phyloP scores from a whole-genome alignment of 2,113 vertebrate species.

The Cygnus buccinator region DNA sequence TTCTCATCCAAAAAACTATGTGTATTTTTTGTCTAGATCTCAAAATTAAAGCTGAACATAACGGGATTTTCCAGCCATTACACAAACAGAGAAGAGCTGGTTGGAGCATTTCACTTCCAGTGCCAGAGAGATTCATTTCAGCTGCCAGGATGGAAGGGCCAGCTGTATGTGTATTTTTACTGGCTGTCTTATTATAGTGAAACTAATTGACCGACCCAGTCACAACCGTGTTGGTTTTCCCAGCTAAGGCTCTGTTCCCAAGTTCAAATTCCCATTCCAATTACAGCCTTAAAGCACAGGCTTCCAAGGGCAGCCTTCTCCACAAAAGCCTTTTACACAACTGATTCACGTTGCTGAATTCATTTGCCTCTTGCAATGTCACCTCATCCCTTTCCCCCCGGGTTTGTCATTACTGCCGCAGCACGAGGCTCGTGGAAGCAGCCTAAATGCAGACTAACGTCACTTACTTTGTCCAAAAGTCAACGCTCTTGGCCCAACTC shows the following conservation, averaged over 20 bases:
- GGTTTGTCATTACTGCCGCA: neutral
- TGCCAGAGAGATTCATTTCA: accelerated
- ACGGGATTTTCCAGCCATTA: neutral
- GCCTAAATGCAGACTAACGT: neutral
- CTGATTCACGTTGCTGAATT: neutral
- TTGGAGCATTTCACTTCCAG: accelerated
- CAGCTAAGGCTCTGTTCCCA: neutral
- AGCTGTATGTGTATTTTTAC: neutral
- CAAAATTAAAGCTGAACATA: neutral
- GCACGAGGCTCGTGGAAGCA: neutral
- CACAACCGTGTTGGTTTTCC: neutral
- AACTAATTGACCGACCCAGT: neutral
- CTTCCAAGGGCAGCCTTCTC: neutral
- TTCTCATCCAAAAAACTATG: neutral
- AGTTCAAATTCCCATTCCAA: neutral
- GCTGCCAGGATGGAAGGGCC: neutral
- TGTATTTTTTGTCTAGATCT: neutral
- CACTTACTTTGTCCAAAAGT: neutral
- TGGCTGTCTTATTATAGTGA: neutral
- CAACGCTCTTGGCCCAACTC: neutral
- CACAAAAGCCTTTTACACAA: neutral
- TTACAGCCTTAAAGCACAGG: constrained; percentile 23
- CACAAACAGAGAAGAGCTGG: neutral
- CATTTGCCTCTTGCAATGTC: neutral
- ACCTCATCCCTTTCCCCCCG: neutral